These are phyloP conservation scores for Stenopsyche tienmushanensis DNA, from an alignment of 1,140 invertebrate genomes.

Conservation along the genomic window DNA sequence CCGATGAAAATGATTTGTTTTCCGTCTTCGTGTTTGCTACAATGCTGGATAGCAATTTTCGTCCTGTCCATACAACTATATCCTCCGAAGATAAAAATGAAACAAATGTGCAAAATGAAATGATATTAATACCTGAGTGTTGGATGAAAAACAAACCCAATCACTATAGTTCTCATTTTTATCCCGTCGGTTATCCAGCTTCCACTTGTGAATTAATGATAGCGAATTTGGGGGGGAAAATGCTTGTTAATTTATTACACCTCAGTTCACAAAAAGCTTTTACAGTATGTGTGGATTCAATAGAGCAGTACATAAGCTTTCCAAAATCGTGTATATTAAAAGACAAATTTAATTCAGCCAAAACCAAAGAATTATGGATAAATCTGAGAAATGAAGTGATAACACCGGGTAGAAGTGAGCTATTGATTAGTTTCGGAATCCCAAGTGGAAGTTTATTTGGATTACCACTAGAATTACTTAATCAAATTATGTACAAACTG, in stretches of 20 bases:
- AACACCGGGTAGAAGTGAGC: conserved; percentile 9
- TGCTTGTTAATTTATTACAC: neutral
- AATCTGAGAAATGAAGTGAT: conserved; percentile 2
- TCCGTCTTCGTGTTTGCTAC: neutral
- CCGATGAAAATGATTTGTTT: too few species aligned
- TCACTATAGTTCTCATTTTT: neutral
- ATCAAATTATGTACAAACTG: neutral
- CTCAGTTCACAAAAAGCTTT: neutral
- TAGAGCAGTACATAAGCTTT: too few species aligned
- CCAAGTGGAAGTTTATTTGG: conserved; percentile 29
- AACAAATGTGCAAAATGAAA: neutral
- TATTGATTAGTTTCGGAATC: conserved; percentile 14
- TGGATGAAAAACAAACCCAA: neutral
- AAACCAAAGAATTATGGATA: neutral
- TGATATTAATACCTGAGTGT: neutral
- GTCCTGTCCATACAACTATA: neutral
- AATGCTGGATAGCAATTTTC: neutral
- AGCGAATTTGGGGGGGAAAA: neutral
- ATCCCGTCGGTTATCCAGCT: neutral
- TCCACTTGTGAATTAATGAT: neutral
- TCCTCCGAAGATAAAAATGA: too few species aligned
- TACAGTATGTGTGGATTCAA: too few species aligned
- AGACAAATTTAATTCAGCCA: neutral
- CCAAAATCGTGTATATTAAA: too few species aligned
- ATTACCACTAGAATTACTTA: conserved; percentile 27